phyloP scores from a whole-genome alignment of 2,113 vertebrate species.

The Mesoclemmys tuberculata region DNA sequence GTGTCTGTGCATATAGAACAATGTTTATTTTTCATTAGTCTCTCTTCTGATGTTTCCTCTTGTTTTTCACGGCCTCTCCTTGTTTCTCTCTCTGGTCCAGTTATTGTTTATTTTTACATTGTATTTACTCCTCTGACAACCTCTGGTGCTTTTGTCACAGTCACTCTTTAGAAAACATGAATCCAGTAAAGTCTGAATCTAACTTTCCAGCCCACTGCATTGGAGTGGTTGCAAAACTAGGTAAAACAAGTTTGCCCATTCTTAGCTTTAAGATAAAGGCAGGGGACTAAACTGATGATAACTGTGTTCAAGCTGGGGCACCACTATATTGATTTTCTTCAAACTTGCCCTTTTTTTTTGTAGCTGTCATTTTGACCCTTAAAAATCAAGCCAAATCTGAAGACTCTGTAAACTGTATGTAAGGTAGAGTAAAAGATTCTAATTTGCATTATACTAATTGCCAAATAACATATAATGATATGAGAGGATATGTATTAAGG shows the following conservation, averaged over 20 bases:
- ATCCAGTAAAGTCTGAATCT: background rate
- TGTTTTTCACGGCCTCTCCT: background rate
- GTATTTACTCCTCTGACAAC: background rate
- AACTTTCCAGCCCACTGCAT: constrained; percentile 1
- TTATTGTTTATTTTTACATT: background rate
- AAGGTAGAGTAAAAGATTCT: background rate
- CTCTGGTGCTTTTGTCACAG: background rate
- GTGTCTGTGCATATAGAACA: background rate
- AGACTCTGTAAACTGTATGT: background rate
- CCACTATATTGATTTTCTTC: background rate
- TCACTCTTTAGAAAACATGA: constrained; percentile 10
- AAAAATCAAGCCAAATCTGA: background rate
- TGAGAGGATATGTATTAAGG: background rate
- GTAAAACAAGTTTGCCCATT: background rate
- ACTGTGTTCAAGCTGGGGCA: background rate
- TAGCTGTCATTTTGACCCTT: background rate
- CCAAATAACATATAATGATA: background rate
- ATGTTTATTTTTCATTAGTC: background rate
- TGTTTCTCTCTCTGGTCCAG: background rate
- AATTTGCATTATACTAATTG: background rate
- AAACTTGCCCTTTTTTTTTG: background rate
- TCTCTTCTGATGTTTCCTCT: background rate
- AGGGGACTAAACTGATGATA: constrained; percentile 14
- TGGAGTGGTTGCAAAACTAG: background rate
- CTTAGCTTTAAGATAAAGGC: background rate